Evolutionary conservation across 2,888 invertebrate species (phyloP).

Genomic region (Lypha dubia): DNA sequence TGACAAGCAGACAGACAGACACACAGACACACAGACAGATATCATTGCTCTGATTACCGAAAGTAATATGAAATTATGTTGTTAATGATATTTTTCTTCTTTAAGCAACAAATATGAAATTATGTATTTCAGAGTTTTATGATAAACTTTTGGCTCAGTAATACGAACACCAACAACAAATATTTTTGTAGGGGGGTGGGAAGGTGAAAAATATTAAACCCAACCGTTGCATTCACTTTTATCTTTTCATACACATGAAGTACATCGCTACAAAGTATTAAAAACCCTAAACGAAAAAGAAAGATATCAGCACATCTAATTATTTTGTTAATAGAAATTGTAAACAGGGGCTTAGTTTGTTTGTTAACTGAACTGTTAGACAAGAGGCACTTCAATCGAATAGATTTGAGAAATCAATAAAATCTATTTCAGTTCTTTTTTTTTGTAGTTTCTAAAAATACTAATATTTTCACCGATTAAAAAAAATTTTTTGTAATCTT

Average conservation of each 20-base stretch:
- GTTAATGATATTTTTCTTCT: no score
- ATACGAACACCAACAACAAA: no score
- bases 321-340: conserved; percentile 8
- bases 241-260: background rate
- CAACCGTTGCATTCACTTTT: background rate
- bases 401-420: background rate
- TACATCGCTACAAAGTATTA: background rate
- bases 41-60: conserved; percentile 11
- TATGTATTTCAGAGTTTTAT: no score
- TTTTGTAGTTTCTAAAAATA: background rate
- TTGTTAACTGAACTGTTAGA: background rate
- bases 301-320: conserved; percentile 15
- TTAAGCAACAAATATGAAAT: no score
- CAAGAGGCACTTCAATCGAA: background rate
- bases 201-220: no score
- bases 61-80: no score
- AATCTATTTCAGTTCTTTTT: background rate
- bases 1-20: background rate
- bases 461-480: no score
- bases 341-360: background rate
- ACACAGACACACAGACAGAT: background rate
- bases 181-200: no score
- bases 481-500: no score
- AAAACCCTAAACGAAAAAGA: no score
- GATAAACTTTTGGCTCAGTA: no score